Percentiles rank a stretch among this genome's conserved stretches.
Conservation (phyloP, 1,140 invertebrate genomes). For the Drosophila tsacasi region DNA sequence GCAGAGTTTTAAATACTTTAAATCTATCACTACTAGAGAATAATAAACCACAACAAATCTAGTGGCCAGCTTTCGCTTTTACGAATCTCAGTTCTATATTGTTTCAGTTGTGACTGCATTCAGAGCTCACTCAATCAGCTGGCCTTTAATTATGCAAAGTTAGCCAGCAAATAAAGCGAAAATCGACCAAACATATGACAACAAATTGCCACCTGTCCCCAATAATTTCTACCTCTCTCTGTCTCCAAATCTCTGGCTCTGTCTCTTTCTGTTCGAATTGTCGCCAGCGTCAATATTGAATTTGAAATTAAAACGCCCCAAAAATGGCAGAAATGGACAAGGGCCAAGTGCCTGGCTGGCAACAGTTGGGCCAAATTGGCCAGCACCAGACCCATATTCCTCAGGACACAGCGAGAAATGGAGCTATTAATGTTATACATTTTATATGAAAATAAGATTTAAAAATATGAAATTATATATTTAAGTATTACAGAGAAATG, state of each 20-base stretch:
- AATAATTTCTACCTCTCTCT: background rate
- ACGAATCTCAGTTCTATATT: constrained; percentile 2
- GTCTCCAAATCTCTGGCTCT: background rate
- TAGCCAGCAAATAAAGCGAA: constrained; percentile 65
- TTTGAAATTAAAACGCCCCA: constrained; percentile 79
- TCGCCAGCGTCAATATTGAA: constrained; percentile 73
- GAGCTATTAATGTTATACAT: too few species aligned
- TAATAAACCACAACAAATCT: background rate
- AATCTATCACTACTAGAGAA: too few species aligned
- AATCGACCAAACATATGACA: constrained; percentile 71
- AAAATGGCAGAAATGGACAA: constrained; percentile 56
- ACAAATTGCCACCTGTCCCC: constrained; percentile 53
- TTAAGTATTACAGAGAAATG: background rate
- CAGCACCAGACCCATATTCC: constrained; percentile 2
- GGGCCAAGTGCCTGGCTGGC: constrained; percentile 44
- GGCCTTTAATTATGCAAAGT: constrained; percentile 72
- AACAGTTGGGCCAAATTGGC: constrained; percentile 78
- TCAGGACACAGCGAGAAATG: background rate
- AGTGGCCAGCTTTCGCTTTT: constrained; percentile 6
- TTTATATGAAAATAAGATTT: background rate
- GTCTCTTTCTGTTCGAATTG: constrained; percentile 36
- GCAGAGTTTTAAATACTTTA: background rate
- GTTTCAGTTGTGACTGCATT: background rate
- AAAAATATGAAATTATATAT: background rate
- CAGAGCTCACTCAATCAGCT: constrained; percentile 34